A percentile compares a stretch with the other conserved stretches of the same genome.
These are phyloP conservation scores for Channallabes apus DNA, from an alignment of 2,797 vertebrate species.

Conservation along the genomic window DNA sequence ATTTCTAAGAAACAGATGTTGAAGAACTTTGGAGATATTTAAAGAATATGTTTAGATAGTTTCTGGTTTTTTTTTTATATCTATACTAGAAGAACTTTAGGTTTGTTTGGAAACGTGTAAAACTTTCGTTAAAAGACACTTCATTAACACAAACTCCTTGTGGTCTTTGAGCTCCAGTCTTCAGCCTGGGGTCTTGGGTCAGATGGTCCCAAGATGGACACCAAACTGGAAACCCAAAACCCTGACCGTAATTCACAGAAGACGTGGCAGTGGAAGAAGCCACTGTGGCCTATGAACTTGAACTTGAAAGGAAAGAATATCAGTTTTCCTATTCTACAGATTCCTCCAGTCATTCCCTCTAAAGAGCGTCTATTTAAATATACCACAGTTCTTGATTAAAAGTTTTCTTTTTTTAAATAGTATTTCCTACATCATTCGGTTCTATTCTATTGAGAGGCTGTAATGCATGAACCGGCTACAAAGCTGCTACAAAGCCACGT, in stretches of 20 bases:
- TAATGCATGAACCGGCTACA: background rate
- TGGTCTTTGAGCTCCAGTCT: slow-evolving; percentile 43
- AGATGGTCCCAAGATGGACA: slow-evolving; percentile 56
- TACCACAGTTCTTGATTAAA: background rate
- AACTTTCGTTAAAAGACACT: background rate
- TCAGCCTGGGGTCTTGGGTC: slow-evolving; percentile 52
- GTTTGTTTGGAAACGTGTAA: background rate
- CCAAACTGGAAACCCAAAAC: slow-evolving; percentile 27
- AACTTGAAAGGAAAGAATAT: slow-evolving; percentile 49
- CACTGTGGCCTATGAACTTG: slow-evolving; percentile 33
- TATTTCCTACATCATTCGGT: background rate
- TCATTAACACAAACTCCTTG: slow-evolving; percentile 39
- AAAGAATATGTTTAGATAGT: background rate
- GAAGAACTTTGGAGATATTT: background rate
- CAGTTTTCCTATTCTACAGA: slow-evolving; percentile 14
- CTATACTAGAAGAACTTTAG: background rate
- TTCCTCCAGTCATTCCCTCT: background rate
- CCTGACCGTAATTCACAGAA: slow-evolving; percentile 30
- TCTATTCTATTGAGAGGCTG: background rate
- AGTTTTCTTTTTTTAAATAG: too few relatives aligned
- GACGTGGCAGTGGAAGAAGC: slow-evolving; percentile 24
- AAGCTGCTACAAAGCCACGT: too few relatives aligned
- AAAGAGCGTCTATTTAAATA: background rate
- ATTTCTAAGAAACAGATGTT: background rate
- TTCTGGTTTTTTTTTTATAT: background rate